These are phyloP conservation scores for Sebastes ruberrimus DNA, from an alignment of 2,797 vertebrate genomes.

Conservation along the genomic window DNA sequence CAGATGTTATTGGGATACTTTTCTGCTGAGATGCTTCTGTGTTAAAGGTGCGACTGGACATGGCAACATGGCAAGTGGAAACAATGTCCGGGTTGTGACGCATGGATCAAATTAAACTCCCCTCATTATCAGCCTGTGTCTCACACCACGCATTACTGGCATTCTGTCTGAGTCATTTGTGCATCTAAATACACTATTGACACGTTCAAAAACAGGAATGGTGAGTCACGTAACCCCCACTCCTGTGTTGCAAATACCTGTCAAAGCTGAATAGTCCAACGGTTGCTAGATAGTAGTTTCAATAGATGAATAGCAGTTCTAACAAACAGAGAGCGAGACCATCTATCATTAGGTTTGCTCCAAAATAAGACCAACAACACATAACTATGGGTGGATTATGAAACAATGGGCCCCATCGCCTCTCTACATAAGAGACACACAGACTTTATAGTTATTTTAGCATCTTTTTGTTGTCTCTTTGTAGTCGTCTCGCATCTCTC, in stretches of 20 bases:
- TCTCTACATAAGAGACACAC: no score
- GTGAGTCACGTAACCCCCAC: neutral
- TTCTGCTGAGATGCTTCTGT: constrained; percentile 5
- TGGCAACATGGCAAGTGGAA: constrained; percentile 42
- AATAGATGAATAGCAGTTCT: neutral
- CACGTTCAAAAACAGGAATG: constrained; percentile 19
- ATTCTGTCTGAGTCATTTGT: constrained; percentile 54
- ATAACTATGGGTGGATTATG: neutral
- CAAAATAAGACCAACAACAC: neutral
- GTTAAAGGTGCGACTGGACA: constrained; percentile 3
- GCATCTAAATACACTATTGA: constrained; percentile 7
- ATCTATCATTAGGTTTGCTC: neutral
- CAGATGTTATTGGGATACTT: constrained; percentile 50
- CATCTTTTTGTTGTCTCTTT: no score
- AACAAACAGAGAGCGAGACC: neutral
- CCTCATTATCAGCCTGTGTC: constrained; percentile 31
- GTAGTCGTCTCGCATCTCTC: no score
- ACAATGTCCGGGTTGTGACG: constrained; percentile 47
- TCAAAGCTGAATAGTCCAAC: neutral
- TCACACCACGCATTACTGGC: constrained; percentile 49
- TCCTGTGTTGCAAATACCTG: constrained; percentile 15
- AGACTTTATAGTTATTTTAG: no score
- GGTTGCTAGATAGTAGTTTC: neutral
- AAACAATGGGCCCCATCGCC: accelerated
- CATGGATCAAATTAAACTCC: constrained; percentile 57